Percentiles rank a stretch among this genome's conserved stretches.
Conservation (phyloP, 2,113 vertebrate species). For the Narcine bancroftii region DNA sequence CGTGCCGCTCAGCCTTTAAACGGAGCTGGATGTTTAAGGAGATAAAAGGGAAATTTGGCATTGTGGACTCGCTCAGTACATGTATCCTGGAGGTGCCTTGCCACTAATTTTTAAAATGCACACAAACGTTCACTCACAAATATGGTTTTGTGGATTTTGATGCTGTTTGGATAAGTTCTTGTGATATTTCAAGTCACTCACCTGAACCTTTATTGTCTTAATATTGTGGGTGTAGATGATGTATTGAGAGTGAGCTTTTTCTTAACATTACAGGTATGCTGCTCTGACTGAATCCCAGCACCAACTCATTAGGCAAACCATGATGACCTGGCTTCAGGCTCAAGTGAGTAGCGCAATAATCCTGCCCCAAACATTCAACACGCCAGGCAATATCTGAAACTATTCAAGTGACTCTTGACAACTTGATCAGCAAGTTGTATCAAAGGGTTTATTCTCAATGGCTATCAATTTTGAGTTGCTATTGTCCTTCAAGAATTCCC, state of each 20-base stretch:
- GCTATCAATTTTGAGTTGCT: background rate
- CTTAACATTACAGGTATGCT: slow-evolving; percentile 67
- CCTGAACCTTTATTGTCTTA: background rate
- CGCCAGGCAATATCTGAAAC: background rate
- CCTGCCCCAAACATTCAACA: background rate
- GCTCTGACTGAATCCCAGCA: slow-evolving; percentile 76
- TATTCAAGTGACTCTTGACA: background rate
- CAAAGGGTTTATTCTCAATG: too few relatives aligned
- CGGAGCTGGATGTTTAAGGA: background rate
- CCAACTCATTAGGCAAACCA: slow-evolving; percentile 86
- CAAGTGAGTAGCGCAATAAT: slow-evolving; percentile 60
- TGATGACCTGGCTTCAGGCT: slow-evolving; percentile 91
- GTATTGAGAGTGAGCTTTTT: slow-evolving; percentile 3
- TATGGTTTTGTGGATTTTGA: background rate
- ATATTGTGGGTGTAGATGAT: slow-evolving; percentile 48
- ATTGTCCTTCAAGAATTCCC: background rate
- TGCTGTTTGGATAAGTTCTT: background rate
- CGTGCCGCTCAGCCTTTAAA: background rate
- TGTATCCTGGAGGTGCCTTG: background rate
- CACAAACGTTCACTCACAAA: background rate
- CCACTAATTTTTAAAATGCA: too few relatives aligned
- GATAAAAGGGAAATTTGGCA: background rate
- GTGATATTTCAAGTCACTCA: background rate
- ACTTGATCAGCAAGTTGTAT: too few relatives aligned
- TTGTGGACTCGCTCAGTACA: background rate